A percentile compares a stretch with the other conserved stretches of the same genome.
phyloP scores from a whole-genome alignment of 2,113 vertebrate species.

The Neolamprologus variostigma region DNA sequence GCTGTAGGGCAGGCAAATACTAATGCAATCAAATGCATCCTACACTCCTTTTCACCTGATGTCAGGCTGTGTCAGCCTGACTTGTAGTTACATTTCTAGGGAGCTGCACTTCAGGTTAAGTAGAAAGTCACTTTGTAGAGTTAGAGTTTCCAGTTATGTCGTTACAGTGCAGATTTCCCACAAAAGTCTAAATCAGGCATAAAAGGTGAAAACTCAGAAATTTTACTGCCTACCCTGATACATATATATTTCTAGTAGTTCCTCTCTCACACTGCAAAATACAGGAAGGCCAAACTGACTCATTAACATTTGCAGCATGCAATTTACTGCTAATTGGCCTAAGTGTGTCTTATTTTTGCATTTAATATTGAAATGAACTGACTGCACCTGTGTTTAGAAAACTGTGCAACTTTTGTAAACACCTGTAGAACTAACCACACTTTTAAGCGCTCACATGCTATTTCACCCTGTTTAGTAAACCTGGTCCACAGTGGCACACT shows the following conservation, averaged over 20 bases:
- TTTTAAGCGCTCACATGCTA: neutral
- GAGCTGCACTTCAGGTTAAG: neutral
- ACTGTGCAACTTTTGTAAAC: neutral
- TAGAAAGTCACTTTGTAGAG: neutral
- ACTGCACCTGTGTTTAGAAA: neutral
- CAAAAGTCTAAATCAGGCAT: neutral
- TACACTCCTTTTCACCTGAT: neutral
- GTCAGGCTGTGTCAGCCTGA: neutral
- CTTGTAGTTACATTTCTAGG: neutral
- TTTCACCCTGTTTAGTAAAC: neutral
- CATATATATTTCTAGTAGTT: neutral
- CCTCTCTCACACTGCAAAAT: neutral
- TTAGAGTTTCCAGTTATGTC: neutral
- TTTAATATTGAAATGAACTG: neutral
- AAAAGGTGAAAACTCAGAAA: neutral
- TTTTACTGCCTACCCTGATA: neutral
- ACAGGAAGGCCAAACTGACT: neutral
- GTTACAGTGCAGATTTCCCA: neutral
- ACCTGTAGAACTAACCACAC: neutral
- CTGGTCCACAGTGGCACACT: neutral
- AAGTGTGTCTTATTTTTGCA: neutral
- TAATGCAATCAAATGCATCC: neutral
- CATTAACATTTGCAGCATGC: neutral
- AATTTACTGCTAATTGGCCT: neutral
- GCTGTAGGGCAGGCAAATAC: neutral